These are phyloP conservation scores for Ginglymostoma cirratum DNA, from an alignment of 2,113 vertebrate species.

Conservation along the genomic window DNA sequence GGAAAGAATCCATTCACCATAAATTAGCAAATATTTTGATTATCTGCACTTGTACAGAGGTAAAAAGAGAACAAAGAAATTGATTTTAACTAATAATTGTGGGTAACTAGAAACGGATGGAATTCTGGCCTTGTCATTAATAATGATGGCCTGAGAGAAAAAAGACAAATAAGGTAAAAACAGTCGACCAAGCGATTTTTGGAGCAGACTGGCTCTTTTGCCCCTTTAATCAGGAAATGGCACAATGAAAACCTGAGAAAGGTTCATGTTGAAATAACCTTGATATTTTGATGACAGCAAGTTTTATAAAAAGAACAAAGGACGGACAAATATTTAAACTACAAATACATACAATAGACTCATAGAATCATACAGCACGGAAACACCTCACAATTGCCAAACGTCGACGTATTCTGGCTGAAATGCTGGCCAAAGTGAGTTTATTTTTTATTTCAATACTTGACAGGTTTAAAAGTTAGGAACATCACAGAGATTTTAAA, in stretches of 20 bases:
- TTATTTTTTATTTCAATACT: not conserved
- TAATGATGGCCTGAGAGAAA: not conserved
- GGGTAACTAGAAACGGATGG: not conserved
- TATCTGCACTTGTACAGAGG: not conserved
- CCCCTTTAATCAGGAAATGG: not conserved
- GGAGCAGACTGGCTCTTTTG: not conserved
- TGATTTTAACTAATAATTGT: not conserved
- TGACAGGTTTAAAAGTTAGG: not conserved
- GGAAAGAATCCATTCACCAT: not conserved
- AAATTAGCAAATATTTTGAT: not conserved
- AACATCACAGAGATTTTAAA: not conserved
- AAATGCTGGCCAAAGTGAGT: not conserved
- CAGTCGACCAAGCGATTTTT: not conserved
- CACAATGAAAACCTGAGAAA: not conserved
- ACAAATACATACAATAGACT: not conserved
- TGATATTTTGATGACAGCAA: not conserved
- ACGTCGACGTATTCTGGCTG: not conserved
- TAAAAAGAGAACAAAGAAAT: not conserved
- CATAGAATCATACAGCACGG: too few species aligned
- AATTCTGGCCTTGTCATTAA: not conserved
- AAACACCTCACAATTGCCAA: not conserved
- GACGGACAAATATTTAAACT: not conserved
- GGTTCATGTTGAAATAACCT: not conserved
- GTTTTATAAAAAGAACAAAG: not conserved
- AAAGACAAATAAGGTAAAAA: not conserved